These are phyloP conservation scores for Alloscopus bannaensis DNA, from an alignment of 2,888 invertebrate genomes.

Conservation along the genomic window DNA sequence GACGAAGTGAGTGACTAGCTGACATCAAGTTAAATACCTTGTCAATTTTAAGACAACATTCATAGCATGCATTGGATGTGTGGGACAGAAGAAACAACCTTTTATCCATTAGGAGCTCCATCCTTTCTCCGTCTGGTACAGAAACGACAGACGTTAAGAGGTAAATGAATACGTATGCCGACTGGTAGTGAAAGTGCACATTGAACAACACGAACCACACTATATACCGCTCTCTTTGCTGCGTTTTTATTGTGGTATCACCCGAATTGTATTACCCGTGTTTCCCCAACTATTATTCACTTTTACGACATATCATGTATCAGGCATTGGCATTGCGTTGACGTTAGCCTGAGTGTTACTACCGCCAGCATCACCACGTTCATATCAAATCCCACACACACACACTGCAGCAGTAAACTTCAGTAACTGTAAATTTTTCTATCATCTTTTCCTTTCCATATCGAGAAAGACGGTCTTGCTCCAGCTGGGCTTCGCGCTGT, in stretches of 20 bases:
- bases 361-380: slow-evolving; percentile 3
- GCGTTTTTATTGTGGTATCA: slow-evolving; percentile 18
- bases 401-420: too few relatives aligned
- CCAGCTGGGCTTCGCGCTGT: too few relatives aligned
- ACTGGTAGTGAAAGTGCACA: not conserved
- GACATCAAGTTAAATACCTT: slow-evolving; percentile 34
- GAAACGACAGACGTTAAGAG: too few relatives aligned
- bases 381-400: not conserved
- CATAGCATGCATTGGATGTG: too few relatives aligned
- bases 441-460: not conserved
- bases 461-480: not conserved
- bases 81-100: slow-evolving; percentile 9
- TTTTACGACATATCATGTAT: slow-evolving; percentile 31
- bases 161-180: slow-evolving; percentile 21
- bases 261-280: slow-evolving; percentile 47
- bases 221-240: slow-evolving; percentile 1
- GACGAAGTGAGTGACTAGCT: too few relatives aligned
- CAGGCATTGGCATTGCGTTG: too few relatives aligned
- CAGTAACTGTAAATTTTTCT: too few relatives aligned
- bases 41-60: too few relatives aligned
- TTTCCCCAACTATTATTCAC: slow-evolving; percentile 57
- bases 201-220: not conserved
- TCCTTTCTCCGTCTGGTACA: too few relatives aligned
- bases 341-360: too few relatives aligned
- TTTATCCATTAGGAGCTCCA: slow-evolving; percentile 11